Evolutionary conservation across 2,888 invertebrate species (phyloP), one percentile per base, ranked within the genome.

Genomic region (Tetragnatha montana): DNA sequence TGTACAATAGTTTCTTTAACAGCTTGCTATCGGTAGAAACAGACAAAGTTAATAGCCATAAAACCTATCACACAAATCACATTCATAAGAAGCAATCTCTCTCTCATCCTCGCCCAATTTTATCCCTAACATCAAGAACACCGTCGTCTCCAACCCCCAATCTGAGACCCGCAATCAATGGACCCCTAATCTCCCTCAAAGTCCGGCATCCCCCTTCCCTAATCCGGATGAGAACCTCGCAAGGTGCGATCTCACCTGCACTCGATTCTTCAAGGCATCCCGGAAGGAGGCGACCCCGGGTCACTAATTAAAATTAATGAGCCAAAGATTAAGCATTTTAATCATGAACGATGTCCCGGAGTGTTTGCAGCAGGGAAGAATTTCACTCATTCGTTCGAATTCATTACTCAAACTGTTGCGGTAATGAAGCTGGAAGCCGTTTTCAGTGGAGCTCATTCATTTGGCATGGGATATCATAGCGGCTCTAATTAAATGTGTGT

Each of bases 331-430:
- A 60, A 60, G 60, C 60, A 60, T 60, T 60, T 60, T 60, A 60
- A 60, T 60, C 60, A 60, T 60, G 60, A 60, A 10, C 60, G 60
- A 60, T 60, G 60, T 60, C 60, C 60, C 4, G 60, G 60, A 60
- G 60, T 17, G 60, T 60, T 60, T 60, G 60, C 60, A 35, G 1
- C 35, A 60, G 14, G 60, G 60, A 10, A 60, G 60, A 60, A 60
- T 60, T 60, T 60, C 60, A 60, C 17, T 60, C 60, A 60, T 60
- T 35, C 35, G 35, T 35, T 35, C 4, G 35, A 35, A 35, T 35
- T 60, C 60, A 60, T 60, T 60, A 60, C 60, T 60, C 60, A 60
- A 60, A 60, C 60, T 60, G 60, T 60, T 60, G 60, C 60, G 60
- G 60, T 60, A 60, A 60, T 17, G 60, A 60, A 60, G 60, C 60